Evolutionary conservation across 1,140 invertebrate species (phyloP), one percentile per base, ranked within the genome.

Genomic region (Formica selysi): DNA sequence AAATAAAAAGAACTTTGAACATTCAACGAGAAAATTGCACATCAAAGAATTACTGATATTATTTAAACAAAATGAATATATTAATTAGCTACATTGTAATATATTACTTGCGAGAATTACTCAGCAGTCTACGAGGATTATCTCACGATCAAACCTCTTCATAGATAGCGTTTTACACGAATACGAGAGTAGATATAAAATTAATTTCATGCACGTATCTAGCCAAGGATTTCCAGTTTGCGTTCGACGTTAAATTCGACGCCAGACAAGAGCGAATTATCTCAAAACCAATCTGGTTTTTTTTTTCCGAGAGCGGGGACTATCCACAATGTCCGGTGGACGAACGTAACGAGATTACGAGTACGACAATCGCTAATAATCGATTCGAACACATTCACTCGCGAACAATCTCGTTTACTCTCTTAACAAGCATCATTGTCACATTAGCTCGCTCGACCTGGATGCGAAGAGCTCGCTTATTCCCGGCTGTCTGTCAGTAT

Each of bases 361-460:
- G 29, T 44, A 29, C 71, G 70, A 73, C 76, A 44, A 76, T 88
- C 32, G 62, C 26, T 68, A 62, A 76, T 83, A 90, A 90, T 90
- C 68, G 89, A 61, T 87, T 64, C 61, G 78, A 54, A 87, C 32
- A 38, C 57, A 29, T 41, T 26, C 57, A 65, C 79, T 78, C 62
- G 68, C n/a, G 57, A 54, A 62, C 70, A 80, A 89, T 89, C 83
- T 54, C 87, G 83, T 76, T 89, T 85, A 51, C 64, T 48, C 89
- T 86, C 89, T 90, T 90, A 90, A 90, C 89, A 74, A 90, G 81
- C 76, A 65, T 90, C 78, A 90, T 90, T 90, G 89, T 90, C 76
- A 70, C 71, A 62, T 54, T 76, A 48, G 36, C 10, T 36, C 73
- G 85, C 70, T 76, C 78, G 89, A 90, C 89, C 89, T 70, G 88